Conservation (phyloP, 2,113 vertebrate species). For the Bettongia penicillata region DNA sequence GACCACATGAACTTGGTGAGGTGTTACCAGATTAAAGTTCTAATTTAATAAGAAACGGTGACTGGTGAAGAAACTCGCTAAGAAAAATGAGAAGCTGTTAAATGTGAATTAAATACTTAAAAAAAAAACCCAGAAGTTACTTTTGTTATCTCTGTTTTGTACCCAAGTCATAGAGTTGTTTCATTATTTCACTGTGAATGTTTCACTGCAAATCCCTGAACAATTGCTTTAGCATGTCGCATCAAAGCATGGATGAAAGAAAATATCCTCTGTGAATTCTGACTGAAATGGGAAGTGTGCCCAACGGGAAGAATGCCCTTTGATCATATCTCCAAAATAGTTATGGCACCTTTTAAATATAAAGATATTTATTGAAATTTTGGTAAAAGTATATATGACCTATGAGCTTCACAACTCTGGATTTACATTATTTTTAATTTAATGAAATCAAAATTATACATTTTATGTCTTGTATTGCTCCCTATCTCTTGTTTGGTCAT, state of each 20-base stretch:
- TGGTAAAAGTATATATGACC: not conserved
- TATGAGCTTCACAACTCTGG: not conserved
- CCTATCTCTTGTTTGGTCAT: too few species aligned
- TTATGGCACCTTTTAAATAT: not conserved
- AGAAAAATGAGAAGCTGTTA: slow-evolving; percentile 52
- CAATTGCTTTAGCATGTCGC: not conserved
- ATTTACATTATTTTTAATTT: not conserved
- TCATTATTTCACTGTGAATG: slow-evolving; percentile 23
- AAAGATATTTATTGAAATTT: not conserved
- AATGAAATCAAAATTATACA: not conserved
- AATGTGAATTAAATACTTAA: slow-evolving; percentile 32
- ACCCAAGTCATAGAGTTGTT: not conserved
- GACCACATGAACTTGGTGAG: slow-evolving; percentile 47
- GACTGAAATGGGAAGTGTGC: not conserved
- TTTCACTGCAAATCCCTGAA: not conserved
- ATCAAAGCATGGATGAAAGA: not conserved
- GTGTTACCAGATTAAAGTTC: slow-evolving; percentile 62
- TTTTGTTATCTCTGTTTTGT: not conserved
- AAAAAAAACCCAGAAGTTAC: not conserved
- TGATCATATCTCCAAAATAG: not conserved
- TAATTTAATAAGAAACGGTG: slow-evolving; percentile 59
- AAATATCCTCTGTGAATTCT: not conserved
- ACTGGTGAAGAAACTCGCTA: slow-evolving; percentile 36
- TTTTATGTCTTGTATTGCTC: too few species aligned
- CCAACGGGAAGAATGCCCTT: not conserved